phyloP scores from a whole-genome alignment of 2,797 vertebrate genomes.

The Dryobates pubescens region DNA sequence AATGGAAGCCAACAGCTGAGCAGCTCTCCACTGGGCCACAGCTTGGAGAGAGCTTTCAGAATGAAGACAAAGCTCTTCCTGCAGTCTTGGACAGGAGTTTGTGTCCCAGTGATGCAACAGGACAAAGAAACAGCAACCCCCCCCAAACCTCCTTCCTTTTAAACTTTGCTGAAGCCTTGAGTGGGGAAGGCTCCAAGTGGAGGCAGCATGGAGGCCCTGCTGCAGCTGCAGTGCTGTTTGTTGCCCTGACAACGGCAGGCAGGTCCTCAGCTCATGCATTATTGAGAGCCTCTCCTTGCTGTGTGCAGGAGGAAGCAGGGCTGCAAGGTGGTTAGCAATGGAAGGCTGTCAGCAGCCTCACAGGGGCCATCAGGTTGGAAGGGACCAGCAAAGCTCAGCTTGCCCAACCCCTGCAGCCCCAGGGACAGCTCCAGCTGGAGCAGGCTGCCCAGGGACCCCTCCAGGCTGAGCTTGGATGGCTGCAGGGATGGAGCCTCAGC shows the following conservation, averaged over 20 bases:
- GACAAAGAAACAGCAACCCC: too few relatives aligned
- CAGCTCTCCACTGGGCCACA: neutral
- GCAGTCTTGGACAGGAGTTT: neutral
- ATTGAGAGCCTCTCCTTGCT: constrained; percentile 21
- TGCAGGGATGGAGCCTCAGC: too few relatives aligned
- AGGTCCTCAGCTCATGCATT: constrained; percentile 26
- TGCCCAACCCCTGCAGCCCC: too few relatives aligned
- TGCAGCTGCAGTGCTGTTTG: neutral
- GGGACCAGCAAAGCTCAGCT: too few relatives aligned
- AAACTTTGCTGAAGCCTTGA: neutral
- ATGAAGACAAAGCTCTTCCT: neutral
- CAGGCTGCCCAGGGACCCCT: too few relatives aligned
- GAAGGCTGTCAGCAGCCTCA: constrained; percentile 13
- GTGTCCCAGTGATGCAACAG: fast-evolving
- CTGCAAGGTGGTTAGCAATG: constrained; percentile 29
- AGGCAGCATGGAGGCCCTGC: neutral
- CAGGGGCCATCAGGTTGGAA: too few relatives aligned
- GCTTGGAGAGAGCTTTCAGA: neutral
- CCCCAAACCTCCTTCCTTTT: neutral
- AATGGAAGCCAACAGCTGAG: neutral
- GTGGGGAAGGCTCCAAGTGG: neutral
- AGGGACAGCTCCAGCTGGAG: too few relatives aligned
- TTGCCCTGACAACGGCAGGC: constrained; percentile 24
- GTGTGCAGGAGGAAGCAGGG: constrained; percentile 35
- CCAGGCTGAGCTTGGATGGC: too few relatives aligned